These are phyloP conservation scores for Pachymerium ferrugineum DNA, from an alignment of 2,888 invertebrate species.

Conservation along the genomic window DNA sequence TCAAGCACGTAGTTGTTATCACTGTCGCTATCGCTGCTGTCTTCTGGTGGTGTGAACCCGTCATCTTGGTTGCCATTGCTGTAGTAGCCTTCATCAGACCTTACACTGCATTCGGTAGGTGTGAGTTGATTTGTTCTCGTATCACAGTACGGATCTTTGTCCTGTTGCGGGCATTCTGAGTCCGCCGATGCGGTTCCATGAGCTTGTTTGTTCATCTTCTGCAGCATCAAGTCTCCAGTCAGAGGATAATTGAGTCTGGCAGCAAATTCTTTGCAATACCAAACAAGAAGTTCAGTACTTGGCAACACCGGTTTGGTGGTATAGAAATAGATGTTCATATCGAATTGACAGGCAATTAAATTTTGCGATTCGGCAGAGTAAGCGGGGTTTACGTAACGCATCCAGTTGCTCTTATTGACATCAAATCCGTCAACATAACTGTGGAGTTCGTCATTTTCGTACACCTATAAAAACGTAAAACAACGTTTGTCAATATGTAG, in stretches of 20 bases:
- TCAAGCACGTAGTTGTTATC: constrained; percentile 89
- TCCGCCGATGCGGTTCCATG: not conserved
- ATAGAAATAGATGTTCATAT: constrained; percentile 95
- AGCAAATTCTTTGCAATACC: constrained; percentile 97
- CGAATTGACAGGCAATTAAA: constrained; percentile 94
- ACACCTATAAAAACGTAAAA: constrained; percentile 74
- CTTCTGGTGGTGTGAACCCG: constrained; percentile 72
- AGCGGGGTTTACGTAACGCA: constrained; percentile 96
- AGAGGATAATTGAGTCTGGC: constrained; percentile 83
- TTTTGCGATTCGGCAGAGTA: constrained; percentile 89
- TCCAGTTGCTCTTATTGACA: constrained; percentile 93
- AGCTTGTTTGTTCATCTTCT: constrained; percentile 58
- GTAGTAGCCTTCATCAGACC: constrained; percentile 89
- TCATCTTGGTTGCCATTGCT: constrained; percentile 90
- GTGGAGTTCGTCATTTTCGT: constrained; percentile 80
- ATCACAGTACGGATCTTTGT: constrained; percentile 31
- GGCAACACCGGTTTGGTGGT: constrained; percentile 89
- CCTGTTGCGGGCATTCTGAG: too few relatives aligned
- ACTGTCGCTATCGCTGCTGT: constrained; percentile 76
- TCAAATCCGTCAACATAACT: constrained; percentile 93
- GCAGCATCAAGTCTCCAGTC: constrained; percentile 65
- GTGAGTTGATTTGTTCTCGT: constrained; percentile 60
- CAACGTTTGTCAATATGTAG: too few relatives aligned
- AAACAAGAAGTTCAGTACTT: constrained; percentile 92
- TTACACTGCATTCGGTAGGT: constrained; percentile 77